Percentiles rank a stretch among this genome's conserved stretches.
Conservation (phyloP, 2,113 vertebrate genomes). For the Cebidichthys violaceus region DNA sequence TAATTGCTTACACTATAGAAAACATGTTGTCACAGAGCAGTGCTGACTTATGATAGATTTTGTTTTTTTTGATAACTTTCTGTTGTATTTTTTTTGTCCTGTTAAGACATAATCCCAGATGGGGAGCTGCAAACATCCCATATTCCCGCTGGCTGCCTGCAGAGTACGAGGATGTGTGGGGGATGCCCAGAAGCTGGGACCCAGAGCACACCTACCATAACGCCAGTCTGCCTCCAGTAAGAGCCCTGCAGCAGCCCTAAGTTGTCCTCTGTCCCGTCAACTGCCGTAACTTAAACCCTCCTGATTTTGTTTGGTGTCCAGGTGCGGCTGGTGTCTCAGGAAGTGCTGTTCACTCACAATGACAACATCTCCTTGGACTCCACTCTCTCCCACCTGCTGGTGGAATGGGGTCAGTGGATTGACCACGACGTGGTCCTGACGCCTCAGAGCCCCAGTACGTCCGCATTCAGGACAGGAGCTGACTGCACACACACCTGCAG, state of each 20-base stretch:
- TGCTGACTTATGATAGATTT: rapidly evolving
- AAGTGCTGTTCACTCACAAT: constrained; percentile 83
- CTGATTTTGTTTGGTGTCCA: constrained; percentile 41
- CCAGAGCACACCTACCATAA: constrained; percentile 79
- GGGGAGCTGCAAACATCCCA: constrained; percentile 84
- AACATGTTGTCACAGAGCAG: neutral
- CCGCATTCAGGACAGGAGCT: constrained; percentile 79
- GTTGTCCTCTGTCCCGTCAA: neutral
- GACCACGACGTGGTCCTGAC: constrained; percentile 86
- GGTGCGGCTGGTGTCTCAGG: constrained; percentile 84
- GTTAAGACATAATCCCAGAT: constrained; percentile 77
- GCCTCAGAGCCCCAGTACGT: constrained; percentile 83
- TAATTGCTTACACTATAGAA: constrained; percentile 21
- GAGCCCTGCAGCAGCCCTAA: constrained; percentile 23
- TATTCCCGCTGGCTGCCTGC: constrained; percentile 85
- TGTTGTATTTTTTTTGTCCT: neutral
- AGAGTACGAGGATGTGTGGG: constrained; percentile 82
- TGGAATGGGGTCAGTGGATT: constrained; percentile 88
- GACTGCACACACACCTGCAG: constrained; percentile 84
- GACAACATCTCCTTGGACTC: constrained; percentile 84
- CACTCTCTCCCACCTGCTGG: constrained; percentile 83
- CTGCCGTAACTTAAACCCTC: neutral
- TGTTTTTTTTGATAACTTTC: neutral
- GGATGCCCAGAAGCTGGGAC: constrained; percentile 82
- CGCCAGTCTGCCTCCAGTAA: constrained; percentile 82